Evolutionary conservation across 2,113 vertebrate genomes (phyloP), one percentile per base, ranked within the genome.

Genomic region (Anhinga rufa): DNA sequence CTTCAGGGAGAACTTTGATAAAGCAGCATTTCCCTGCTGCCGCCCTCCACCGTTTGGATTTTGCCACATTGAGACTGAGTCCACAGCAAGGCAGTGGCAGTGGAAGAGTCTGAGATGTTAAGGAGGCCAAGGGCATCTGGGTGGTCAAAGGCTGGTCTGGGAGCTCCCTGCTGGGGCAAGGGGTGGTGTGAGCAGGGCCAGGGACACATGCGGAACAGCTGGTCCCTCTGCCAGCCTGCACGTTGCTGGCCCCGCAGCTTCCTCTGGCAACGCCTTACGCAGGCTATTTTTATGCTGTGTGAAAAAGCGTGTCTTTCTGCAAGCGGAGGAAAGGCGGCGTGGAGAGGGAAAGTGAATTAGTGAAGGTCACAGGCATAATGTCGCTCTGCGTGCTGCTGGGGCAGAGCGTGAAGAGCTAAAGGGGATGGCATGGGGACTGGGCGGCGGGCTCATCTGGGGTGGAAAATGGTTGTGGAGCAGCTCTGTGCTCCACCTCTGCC

Each of bases 221-320:
- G 2, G 40, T 75, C 34, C 78, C 77, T n/a, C 36, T 1, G 13
- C 84, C 69, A 55, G 74, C 77, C 70, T 64, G 74, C 26, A 6
- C 5, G 12, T 66, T 60, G 86, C 93, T 36, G 92, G 95, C 93
- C 93, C 85, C 16, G 44, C 85, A 46, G 88, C 87, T 85, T 96
- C 90, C 94, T 93, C 92, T 76, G 94, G 95, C 94, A 93, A 87
- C 49, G 93, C 95, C 87, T 93, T 74, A 21, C 31, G 4, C 49
- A 62, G 90, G 90, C 92, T 96, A 96, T 93, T 95, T 96, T 92
- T 94, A 22, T 90, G 93, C 92, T 74, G 86, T 84, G 93, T 76
- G 77, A 92, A 95, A 93, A 94, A 94, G 74, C 38, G 13, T 76
- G 91, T 58, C 91, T 92, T 79, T 68, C 93, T 88, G 95, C 42